phyloP scores from a whole-genome alignment of 2,888 invertebrate species.

The Drosophila siamana region DNA sequence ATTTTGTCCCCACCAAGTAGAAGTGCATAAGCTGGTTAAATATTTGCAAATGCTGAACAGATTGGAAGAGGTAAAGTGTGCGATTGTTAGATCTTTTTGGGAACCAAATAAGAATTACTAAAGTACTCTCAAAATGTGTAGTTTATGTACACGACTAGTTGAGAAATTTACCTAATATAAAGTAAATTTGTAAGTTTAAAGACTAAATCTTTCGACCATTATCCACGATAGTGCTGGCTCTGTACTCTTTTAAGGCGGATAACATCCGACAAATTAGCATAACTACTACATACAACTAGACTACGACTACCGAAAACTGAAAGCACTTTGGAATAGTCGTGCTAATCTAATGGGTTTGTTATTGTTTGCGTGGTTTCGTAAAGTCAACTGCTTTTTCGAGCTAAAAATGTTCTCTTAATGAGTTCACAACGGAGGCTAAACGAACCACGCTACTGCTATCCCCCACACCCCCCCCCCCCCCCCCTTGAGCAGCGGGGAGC shows the following conservation, averaged over 20 bases:
- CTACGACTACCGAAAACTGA: conserved; percentile 18
- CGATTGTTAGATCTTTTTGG: background rate
- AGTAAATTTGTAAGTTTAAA: too few relatives aligned
- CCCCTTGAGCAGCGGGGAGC: background rate
- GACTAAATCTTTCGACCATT: background rate
- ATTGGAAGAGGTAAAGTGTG: background rate
- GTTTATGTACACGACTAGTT: too few relatives aligned
- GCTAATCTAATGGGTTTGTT: conserved; percentile 54
- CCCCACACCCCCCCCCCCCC: background rate
- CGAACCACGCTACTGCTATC: background rate
- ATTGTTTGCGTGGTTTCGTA: conserved; percentile 50
- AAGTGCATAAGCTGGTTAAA: background rate
- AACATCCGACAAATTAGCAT: conserved; percentile 29
- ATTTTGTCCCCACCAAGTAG: too few relatives aligned
- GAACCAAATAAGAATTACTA: too few relatives aligned
- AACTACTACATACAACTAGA: conserved; percentile 5
- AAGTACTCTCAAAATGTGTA: too few relatives aligned
- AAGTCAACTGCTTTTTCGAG: conserved; percentile 48
- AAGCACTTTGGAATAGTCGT: conserved; percentile 31
- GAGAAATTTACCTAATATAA: too few relatives aligned
- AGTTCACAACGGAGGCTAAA: conserved; percentile 50
- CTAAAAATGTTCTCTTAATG: conserved; percentile 53
- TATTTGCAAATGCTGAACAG: background rate
- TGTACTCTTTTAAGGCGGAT: conserved; percentile 1
- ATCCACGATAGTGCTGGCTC: background rate